Evolutionary conservation across 1,140 invertebrate species (phyloP), one percentile per base, ranked within the genome.

Genomic region (roundworm (Caenorhabditis elegans)): DNA sequence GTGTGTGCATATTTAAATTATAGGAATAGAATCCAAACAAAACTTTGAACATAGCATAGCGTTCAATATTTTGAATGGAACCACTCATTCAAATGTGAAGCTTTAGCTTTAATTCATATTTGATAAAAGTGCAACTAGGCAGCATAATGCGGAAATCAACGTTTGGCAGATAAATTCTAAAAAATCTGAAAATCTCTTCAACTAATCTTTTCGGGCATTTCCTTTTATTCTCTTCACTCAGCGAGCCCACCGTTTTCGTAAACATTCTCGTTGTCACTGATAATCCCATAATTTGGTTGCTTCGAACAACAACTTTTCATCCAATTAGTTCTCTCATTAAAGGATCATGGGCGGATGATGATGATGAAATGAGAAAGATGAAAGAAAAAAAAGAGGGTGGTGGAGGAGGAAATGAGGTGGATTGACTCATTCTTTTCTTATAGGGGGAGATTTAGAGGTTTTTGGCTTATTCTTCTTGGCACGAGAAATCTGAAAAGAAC

Each of bases 241-340:
- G 49, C 31, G 11, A 22, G 13, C n/a, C 8, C 31, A 15, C 17
- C 31, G 8, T 17, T 22, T 19, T 70, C 31, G 60, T 70, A 70
- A 70, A 70, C 60, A 70, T 70, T 70, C n/a, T 39, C n/a, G 49
- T 53, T 60, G 26, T 60, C 31, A 60, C n/a, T 34, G 60, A 70
- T 70, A 70, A 70, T 70, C 60, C 55, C 34, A 31, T 70, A 70
- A 70, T 39, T 70, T 70, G 60, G 28, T 34, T 31, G 60, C 60
- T 36, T 39, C 60, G 34, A 70, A 70, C 60, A 70, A 70, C 60
- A 70, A 70, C 60, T 70, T 70, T 70, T 70, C 60, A 70, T 39
- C 60, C 34, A 70, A 70, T 70, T 70, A 39, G 60, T 70, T 70
- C 34, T 70, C 60, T 70, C 60, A 70, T 70, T 39, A 70, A 70